phyloP scores from a whole-genome alignment of 2,888 invertebrate species.

The Penaeus monodon region DNA sequence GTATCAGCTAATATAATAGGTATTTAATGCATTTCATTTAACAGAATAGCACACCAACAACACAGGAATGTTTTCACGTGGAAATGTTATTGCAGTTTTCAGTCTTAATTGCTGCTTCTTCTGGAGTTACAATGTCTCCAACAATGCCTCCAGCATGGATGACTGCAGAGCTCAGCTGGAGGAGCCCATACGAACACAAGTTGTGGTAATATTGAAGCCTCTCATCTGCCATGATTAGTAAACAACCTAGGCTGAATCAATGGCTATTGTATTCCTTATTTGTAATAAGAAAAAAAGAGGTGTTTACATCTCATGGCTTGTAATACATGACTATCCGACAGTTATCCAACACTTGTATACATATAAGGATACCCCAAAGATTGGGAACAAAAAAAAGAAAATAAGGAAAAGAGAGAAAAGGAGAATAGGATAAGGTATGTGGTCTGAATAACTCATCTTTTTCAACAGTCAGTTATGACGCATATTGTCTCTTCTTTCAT shows the following conservation, averaged over 20 bases:
- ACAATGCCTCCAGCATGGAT: background rate
- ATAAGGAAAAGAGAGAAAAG: too few relatives aligned
- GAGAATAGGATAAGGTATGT: too few relatives aligned
- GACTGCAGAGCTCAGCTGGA: background rate
- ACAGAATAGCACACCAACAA: background rate
- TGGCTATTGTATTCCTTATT: background rate
- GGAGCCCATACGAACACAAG: conserved; percentile 26
- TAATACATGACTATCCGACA: too few relatives aligned
- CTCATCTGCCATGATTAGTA: conserved; percentile 7
- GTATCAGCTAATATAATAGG: background rate
- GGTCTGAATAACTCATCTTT: too few relatives aligned
- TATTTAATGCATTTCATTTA: background rate
- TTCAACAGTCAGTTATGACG: too few relatives aligned
- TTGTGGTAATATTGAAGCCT: conserved; percentile 5
- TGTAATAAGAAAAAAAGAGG: conserved; percentile 4
- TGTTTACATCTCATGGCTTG: conserved; percentile 4
- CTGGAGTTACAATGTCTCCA: background rate
- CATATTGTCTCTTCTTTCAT: too few relatives aligned
- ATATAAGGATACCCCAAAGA: too few relatives aligned
- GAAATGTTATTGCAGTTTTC: conserved; percentile 23
- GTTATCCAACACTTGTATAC: too few relatives aligned
- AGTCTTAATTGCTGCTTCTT: conserved; percentile 1
- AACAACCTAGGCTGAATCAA: background rate
- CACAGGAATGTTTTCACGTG: conserved; percentile 33
- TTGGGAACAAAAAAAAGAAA: too few relatives aligned